phyloP scores from a whole-genome alignment of 2,888 invertebrate genomes.

The Macrophya annulata region DNA sequence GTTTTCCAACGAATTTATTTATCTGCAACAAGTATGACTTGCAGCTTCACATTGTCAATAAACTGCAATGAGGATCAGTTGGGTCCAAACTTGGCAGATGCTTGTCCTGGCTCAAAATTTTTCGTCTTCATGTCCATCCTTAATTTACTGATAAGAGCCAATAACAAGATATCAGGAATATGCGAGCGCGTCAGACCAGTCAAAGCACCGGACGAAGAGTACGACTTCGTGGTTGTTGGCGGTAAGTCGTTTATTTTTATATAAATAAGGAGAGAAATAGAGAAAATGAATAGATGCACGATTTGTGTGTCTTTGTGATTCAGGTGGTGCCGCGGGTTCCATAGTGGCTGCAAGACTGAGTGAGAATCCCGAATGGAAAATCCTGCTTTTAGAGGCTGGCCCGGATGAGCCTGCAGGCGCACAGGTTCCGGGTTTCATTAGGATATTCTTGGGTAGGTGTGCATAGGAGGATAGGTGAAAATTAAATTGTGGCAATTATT shows the following conservation, averaged over 20 bases:
- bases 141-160: constrained; percentile 62
- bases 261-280: background rate
- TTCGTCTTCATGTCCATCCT: constrained; percentile 66
- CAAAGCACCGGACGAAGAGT: constrained; percentile 76
- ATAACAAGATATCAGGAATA: constrained; percentile 71
- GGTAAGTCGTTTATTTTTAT: constrained; percentile 69
- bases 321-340: constrained; percentile 85
- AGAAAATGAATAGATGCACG: too few species aligned
- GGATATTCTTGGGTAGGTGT: constrained; percentile 82
- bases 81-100: constrained; percentile 66
- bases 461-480: background rate
- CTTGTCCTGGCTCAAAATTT: constrained; percentile 63
- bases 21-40: background rate
- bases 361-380: constrained; percentile 85
- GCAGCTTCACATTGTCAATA: background rate
- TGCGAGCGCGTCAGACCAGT: constrained; percentile 81
- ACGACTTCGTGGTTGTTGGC: constrained; percentile 86
- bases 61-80: constrained; percentile 12
- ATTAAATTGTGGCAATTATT: background rate
- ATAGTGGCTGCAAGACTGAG: constrained; percentile 85
- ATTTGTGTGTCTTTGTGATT: background rate
- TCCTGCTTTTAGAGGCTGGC: constrained; percentile 87
- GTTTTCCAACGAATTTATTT: background rate
- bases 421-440: constrained; percentile 85
- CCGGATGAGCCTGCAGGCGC: constrained; percentile 86